Conservation (phyloP, 2,888 invertebrate genomes). For the Chloroclysta siterata region DNA sequence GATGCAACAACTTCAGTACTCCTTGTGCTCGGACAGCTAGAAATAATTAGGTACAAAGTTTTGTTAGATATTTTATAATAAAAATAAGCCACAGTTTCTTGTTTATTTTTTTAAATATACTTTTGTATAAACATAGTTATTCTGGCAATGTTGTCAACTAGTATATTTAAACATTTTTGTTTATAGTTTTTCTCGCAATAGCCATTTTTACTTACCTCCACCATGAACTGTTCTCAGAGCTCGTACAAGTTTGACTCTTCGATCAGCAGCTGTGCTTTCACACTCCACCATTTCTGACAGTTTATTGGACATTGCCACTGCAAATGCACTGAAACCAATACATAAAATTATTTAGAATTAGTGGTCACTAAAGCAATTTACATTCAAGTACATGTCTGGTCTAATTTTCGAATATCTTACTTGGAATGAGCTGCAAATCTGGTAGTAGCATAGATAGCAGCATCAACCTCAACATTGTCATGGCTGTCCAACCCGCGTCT, state of each 20-base stretch:
- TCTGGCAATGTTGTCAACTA: too few species aligned
- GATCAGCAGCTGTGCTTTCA: slow-evolving; percentile 95
- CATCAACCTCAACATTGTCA: slow-evolving; percentile 97
- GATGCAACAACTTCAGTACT: slow-evolving; percentile 80
- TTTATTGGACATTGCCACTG: slow-evolving; percentile 97
- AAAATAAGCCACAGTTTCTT: too few species aligned
- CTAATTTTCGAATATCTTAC: slow-evolving; percentile 69
- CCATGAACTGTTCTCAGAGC: slow-evolving; percentile 97
- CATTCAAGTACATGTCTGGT: neutral
- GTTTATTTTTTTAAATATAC: too few species aligned
- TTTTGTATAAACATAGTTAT: too few species aligned
- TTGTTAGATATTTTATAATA: neutral
- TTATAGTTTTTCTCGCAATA: too few species aligned
- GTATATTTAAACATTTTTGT: too few species aligned
- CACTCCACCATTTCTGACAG: slow-evolving; percentile 98
- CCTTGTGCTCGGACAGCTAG: slow-evolving; percentile 88
- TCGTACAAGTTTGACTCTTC: slow-evolving; percentile 95
- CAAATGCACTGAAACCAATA: slow-evolving; percentile 90
- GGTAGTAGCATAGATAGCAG: slow-evolving; percentile 97
- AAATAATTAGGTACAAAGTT: neutral
- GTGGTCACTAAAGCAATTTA: neutral
- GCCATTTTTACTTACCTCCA: slow-evolving; percentile 69
- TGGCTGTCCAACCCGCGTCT: slow-evolving; percentile 96
- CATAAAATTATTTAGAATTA: neutral
- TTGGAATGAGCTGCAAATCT: slow-evolving; percentile 98